A percentile compares a stretch with the other conserved stretches of the same genome.
Conservation (phyloP, 2,888 invertebrate genomes). For the Ctena decussata region DNA sequence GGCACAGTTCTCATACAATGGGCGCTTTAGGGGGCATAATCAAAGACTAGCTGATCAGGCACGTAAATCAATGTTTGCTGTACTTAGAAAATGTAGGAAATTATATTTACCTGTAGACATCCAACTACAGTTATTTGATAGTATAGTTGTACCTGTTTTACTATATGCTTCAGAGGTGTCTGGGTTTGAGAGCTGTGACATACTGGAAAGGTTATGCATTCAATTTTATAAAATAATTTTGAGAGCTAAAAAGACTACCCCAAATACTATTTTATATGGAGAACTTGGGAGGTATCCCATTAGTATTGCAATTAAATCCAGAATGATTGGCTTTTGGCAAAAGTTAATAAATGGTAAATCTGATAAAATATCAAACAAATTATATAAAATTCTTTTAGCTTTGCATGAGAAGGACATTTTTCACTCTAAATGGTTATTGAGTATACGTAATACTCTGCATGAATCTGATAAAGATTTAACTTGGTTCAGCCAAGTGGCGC, state of each 20-base stretch:
- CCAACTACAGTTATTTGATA: background rate
- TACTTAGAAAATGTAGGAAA: constrained; percentile 9
- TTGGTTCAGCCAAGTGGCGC: background rate
- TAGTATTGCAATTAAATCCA: background rate
- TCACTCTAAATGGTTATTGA: background rate
- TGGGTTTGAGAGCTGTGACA: background rate
- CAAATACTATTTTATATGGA: constrained; percentile 12
- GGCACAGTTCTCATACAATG: too few species aligned
- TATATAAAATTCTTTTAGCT: constrained; percentile 1
- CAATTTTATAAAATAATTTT: background rate
- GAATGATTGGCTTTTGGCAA: background rate
- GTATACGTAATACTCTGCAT: background rate
- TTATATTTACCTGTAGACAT: background rate
- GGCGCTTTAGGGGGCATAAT: too few species aligned
- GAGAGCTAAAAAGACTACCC: constrained; percentile 9
- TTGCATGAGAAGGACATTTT: background rate
- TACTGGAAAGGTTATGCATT: background rate
- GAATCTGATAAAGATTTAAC: background rate
- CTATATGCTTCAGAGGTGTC: background rate
- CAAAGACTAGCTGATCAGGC: constrained; percentile 14
- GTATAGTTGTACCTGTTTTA: background rate
- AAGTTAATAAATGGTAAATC: background rate
- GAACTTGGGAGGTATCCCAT: background rate
- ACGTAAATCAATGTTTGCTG: constrained; percentile 27
- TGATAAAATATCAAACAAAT: background rate